These are phyloP conservation scores for Drosophila parvula DNA, from an alignment of 1,140 invertebrate genomes.

Conservation along the genomic window DNA sequence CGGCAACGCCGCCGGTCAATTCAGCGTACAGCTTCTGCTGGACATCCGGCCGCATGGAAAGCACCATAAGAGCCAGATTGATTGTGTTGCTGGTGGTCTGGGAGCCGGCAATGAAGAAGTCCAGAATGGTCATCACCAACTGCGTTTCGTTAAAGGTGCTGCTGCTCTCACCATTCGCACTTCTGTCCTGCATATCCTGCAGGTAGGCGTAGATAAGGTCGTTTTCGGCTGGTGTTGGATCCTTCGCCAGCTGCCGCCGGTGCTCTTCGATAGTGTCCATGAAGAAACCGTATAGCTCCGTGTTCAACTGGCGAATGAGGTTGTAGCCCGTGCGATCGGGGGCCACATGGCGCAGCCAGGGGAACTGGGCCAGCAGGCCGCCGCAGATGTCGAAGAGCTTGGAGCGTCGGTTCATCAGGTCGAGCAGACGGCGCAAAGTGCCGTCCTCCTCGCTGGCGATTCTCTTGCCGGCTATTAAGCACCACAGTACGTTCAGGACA, in stretches of 20 bases:
- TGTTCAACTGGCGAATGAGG: constrained; percentile 87
- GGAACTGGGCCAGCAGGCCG: constrained; percentile 88
- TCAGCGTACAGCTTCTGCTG: constrained; percentile 89
- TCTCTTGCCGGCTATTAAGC: constrained; percentile 87
- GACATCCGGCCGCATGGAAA: constrained; percentile 87
- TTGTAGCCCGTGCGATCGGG: constrained; percentile 89
- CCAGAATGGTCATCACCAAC: constrained; percentile 88
- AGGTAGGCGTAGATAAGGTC: constrained; percentile 91
- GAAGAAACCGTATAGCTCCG: constrained; percentile 86
- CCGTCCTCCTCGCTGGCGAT: constrained; percentile 84
- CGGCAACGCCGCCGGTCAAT: constrained; percentile 84
- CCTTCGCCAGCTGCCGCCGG: constrained; percentile 85
- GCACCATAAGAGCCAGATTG: constrained; percentile 89
- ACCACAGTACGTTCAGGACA: constrained; percentile 91
- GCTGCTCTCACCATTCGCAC: constrained; percentile 70
- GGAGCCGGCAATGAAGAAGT: constrained; percentile 89
- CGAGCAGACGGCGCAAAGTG: constrained; percentile 86
- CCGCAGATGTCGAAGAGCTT: constrained; percentile 89
- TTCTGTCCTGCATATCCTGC: constrained; percentile 86
- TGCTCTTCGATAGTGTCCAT: constrained; percentile 88
- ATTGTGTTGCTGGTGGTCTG: constrained; percentile 90
- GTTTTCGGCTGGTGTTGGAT: constrained; percentile 84
- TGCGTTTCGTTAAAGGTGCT: constrained; percentile 88
- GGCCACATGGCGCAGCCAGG: constrained; percentile 88
- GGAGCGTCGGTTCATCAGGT: constrained; percentile 87